Evolutionary conservation across 1,140 invertebrate genomes (phyloP).

Genomic region (Agrypnia vestita): DNA sequence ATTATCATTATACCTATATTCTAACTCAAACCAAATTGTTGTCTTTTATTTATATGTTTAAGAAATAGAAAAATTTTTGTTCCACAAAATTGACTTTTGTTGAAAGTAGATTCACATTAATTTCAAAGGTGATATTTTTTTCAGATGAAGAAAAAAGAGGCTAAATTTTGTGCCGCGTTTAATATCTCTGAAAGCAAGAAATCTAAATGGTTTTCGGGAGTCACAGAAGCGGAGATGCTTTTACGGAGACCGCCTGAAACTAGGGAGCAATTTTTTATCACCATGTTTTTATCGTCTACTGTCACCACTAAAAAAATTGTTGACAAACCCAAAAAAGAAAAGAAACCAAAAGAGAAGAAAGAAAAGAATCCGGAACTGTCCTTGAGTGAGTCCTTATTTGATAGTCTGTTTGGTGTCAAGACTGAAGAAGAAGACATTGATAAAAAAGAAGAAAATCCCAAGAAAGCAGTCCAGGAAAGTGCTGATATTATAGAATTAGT

Average conservation of each 20-base stretch:
- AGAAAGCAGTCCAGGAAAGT: constrained; percentile 63
- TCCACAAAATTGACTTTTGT: not conserved
- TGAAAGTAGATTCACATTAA: not conserved
- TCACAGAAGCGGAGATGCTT: constrained; percentile 74
- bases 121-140: constrained; percentile 57
- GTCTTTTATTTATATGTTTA: too few relatives aligned
- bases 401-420: constrained; percentile 69
- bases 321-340: constrained; percentile 62
- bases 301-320: not conserved
- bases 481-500: constrained; percentile 69
- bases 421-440: not conserved
- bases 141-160: constrained; percentile 72
- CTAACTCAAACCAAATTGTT: too few relatives aligned
- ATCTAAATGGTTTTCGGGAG: constrained; percentile 76
- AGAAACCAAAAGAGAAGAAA: constrained; percentile 65
- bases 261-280: constrained; percentile 68
- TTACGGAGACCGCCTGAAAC: constrained; percentile 67
- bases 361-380: constrained; percentile 66
- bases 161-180: constrained; percentile 70
- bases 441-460: not conserved
- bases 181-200: constrained; percentile 70
- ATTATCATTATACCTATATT: too few relatives aligned
- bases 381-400: constrained; percentile 70
- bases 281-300: constrained; percentile 64
- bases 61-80: too few relatives aligned